A percentile compares a stretch with the other conserved stretches of the same genome.
phyloP scores from a whole-genome alignment of 2,888 invertebrate species.

The Ashinkailepas kermadecensis region DNA sequence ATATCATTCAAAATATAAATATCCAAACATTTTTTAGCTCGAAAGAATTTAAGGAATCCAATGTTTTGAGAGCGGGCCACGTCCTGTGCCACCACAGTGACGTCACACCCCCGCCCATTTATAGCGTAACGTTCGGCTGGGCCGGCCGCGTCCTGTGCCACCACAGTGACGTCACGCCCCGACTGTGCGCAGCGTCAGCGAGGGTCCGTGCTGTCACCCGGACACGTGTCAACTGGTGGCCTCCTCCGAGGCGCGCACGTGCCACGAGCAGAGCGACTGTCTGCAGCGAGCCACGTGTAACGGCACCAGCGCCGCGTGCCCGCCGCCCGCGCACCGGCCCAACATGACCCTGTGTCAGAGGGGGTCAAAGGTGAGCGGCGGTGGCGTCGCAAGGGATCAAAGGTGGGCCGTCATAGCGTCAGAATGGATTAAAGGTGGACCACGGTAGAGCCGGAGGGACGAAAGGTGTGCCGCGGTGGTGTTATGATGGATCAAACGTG shows the following conservation, averaged over 20 bases:
- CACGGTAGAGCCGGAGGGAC: neutral
- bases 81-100: too few species aligned
- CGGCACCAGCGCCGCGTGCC: conserved; percentile 79
- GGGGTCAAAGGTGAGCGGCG: neutral
- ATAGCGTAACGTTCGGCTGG: too few species aligned
- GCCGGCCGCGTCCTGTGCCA: too few species aligned
- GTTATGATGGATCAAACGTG: too few species aligned
- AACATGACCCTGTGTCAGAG: neutral
- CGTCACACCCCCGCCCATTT: too few species aligned
- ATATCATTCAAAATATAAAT: too few species aligned
- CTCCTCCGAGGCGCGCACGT: conserved; percentile 53
- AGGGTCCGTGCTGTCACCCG: conserved; percentile 91
- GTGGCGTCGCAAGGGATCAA: neutral
- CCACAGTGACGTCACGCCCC: too few species aligned
- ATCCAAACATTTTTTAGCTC: too few species aligned
- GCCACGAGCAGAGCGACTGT: conserved; percentile 81
- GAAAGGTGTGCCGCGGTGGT: too few species aligned
- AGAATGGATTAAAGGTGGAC: neutral
- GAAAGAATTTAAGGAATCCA: too few species aligned
- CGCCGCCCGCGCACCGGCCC: conserved; percentile 81
- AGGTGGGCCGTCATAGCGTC: neutral
- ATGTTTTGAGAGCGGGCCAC: too few species aligned
- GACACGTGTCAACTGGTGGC: conserved; percentile 69
- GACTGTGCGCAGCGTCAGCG: conserved; percentile 67
- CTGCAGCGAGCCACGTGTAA: conserved; percentile 79